Evolutionary conservation across 2,797 vertebrate genomes (phyloP).

Genomic region (Caiman crocodilus): DNA sequence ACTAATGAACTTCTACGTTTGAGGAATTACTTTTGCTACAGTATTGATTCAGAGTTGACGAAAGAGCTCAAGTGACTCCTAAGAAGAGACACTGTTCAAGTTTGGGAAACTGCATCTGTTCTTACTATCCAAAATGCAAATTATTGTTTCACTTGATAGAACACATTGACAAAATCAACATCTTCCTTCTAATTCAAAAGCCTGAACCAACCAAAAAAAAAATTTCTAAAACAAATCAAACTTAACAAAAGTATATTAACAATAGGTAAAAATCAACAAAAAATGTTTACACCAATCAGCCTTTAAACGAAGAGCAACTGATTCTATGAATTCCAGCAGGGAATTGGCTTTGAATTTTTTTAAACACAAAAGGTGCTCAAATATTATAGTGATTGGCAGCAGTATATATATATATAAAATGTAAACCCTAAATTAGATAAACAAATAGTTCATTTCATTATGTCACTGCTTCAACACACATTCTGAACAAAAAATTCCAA

Average conservation of each 20-base stretch:
- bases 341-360: not conserved
- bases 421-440: too few relatives aligned
- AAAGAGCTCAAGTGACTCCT: conserved; percentile 34
- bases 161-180: not conserved
- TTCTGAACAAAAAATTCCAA: too few relatives aligned
- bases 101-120: conserved; percentile 38
- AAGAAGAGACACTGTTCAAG: conserved; percentile 39
- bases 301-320: not conserved
- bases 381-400: not conserved
- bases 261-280: not conserved
- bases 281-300: not conserved
- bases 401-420: not conserved
- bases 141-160: conserved; percentile 34
- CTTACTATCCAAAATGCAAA: conserved; percentile 25
- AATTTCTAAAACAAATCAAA: not conserved
- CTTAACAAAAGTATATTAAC: not conserved
- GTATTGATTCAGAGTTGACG: not conserved
- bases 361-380: not conserved
- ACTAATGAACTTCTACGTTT: not conserved
- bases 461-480: too few relatives aligned
- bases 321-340: not conserved
- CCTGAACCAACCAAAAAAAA: not conserved
- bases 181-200: not conserved
- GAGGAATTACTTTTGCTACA: conserved; percentile 47
- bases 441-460: too few relatives aligned